These are phyloP conservation scores for Ectemnius continuus DNA, from an alignment of 2,888 invertebrate species.

Conservation along the genomic window DNA sequence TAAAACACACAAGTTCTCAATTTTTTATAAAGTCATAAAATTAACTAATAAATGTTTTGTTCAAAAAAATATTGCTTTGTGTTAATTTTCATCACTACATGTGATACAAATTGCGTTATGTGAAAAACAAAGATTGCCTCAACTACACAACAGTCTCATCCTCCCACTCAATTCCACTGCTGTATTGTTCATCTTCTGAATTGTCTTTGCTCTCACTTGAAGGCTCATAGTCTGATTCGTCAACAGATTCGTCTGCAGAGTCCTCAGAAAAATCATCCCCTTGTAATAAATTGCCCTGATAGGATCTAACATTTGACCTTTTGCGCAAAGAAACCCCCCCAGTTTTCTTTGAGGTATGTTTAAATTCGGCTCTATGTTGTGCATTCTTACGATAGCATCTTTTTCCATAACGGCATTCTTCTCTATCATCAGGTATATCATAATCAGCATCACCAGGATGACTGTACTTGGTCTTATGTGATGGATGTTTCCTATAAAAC, in stretches of 20 bases:
- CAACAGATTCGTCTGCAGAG: constrained; percentile 70
- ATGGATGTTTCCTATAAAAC: constrained; percentile 81
- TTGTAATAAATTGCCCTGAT: constrained; percentile 10
- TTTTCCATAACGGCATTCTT: constrained; percentile 81
- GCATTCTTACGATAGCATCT: constrained; percentile 81
- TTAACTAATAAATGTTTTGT: neutral
- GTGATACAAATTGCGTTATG: neutral
- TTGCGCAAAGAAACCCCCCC: neutral
- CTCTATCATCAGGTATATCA: constrained; percentile 76
- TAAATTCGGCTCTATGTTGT: constrained; percentile 80
- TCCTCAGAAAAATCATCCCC: constrained; percentile 24
- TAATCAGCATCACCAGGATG: constrained; percentile 85
- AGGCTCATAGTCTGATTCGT: constrained; percentile 73
- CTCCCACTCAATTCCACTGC: constrained; percentile 28
- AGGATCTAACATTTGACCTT: constrained; percentile 1
- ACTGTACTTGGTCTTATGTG: constrained; percentile 81
- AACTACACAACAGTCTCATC: neutral
- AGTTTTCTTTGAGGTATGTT: constrained; percentile 64
- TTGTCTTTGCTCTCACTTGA: constrained; percentile 47
- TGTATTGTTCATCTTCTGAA: constrained; percentile 52
- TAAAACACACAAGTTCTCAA: neutral
- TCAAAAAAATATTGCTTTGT: neutral
- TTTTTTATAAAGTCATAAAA: neutral
- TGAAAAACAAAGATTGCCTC: neutral
- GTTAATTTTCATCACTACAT: neutral